Percentiles rank a stretch among this genome's conserved stretches.
phyloP scores from a whole-genome alignment of 2,888 invertebrate species.

The Parnassius smintheus region DNA sequence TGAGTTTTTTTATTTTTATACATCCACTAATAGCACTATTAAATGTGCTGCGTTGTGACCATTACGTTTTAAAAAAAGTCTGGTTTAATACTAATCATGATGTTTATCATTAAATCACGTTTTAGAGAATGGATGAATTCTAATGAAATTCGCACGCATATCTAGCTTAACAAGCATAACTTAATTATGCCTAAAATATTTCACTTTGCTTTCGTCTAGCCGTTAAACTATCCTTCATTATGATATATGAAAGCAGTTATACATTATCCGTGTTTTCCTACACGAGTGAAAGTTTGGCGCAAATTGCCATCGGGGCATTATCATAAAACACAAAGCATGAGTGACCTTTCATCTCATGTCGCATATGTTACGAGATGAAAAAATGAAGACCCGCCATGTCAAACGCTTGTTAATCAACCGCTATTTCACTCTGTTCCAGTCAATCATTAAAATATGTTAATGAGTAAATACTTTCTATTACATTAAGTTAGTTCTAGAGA shows the following conservation, averaged over 20 bases:
- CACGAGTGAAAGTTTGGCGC: constrained; percentile 21
- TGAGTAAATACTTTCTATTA: neutral
- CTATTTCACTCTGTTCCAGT: constrained; percentile 7
- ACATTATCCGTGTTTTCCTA: constrained; percentile 24
- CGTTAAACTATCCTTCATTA: constrained; percentile 17
- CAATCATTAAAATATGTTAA: neutral
- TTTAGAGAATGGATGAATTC: no score
- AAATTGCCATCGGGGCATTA: constrained; percentile 26
- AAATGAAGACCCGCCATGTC: constrained; percentile 8
- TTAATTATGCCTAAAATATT: no score
- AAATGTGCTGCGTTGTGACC: no score
- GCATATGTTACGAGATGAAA: constrained; percentile 11
- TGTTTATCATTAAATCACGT: no score
- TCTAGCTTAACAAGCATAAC: no score
- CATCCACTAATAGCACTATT: no score
- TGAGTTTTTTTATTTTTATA: no score
- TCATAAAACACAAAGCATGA: constrained; percentile 25
- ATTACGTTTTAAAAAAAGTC: no score
- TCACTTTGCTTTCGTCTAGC: neutral
- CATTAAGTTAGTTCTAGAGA: no score
- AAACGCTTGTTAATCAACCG: constrained; percentile 15
- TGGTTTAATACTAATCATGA: no score
- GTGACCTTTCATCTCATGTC: constrained; percentile 23
- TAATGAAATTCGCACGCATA: no score
- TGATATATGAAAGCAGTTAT: constrained; percentile 15